Conservation (phyloP, 2,888 invertebrate species). For the Nesidiocoris tenuis region DNA sequence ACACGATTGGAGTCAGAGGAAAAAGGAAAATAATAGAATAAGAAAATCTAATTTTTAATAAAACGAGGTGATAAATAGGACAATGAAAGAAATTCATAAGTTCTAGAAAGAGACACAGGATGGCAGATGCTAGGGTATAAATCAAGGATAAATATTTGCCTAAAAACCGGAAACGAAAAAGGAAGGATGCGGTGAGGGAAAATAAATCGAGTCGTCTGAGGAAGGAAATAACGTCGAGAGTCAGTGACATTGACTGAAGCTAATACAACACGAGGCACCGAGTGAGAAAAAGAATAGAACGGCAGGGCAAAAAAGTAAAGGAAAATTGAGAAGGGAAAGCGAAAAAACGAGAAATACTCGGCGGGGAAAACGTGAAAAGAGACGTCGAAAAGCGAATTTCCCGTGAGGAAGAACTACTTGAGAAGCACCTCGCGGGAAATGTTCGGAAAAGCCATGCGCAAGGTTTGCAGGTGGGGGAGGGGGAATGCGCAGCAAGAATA, state of each 20-base stretch:
- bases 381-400: constrained; percentile 21
- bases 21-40: too few relatives aligned
- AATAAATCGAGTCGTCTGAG: constrained; percentile 22
- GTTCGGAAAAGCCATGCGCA: constrained; percentile 1
- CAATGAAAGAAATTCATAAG: background rate
- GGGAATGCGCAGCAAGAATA: background rate
- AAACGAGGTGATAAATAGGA: background rate
- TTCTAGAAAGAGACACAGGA: background rate
- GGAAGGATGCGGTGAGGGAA: constrained; percentile 1
- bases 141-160: constrained; percentile 36
- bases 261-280: constrained; percentile 22
- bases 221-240: constrained; percentile 31
- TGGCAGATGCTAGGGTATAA: constrained; percentile 1
- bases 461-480: background rate
- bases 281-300: background rate
- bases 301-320: constrained; percentile 8
- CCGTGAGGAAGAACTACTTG: constrained; percentile 33
- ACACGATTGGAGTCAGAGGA: too few relatives aligned
- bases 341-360: constrained; percentile 2
- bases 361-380: constrained; percentile 1
- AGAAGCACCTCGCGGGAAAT: constrained; percentile 35
- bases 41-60: too few relatives aligned
- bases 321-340: constrained; percentile 16
- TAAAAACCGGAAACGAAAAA: constrained; percentile 11
- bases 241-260: constrained; percentile 40